phyloP scores from a whole-genome alignment of 2,888 invertebrate genomes.

The Orthosia cruda region DNA sequence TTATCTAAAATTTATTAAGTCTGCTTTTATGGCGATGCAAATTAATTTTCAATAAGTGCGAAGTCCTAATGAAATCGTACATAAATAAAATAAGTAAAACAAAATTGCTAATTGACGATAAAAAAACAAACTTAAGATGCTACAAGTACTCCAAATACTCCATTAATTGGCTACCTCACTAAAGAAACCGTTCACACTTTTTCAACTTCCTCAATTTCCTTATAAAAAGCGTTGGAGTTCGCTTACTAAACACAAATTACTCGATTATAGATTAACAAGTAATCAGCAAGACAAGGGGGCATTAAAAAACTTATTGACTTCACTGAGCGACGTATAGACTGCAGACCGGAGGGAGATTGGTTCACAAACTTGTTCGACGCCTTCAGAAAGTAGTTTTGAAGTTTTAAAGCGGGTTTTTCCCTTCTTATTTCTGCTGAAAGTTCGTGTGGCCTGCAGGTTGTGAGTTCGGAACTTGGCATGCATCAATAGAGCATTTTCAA shows the following conservation, averaged over 20 bases:
- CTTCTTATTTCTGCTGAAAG: constrained; percentile 1
- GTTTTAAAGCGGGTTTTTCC: background rate
- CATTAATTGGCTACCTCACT: constrained; percentile 10
- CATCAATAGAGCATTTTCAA: background rate
- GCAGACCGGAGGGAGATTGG: constrained; percentile 33
- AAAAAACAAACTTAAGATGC: background rate
- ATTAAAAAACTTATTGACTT: constrained; percentile 58
- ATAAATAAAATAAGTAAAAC: background rate
- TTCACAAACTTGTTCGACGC: constrained; percentile 14
- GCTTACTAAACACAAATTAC: constrained; percentile 57
- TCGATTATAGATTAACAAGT: constrained; percentile 55
- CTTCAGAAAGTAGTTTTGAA: constrained; percentile 21
- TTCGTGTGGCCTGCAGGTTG: background rate
- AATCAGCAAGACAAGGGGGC: constrained; percentile 38
- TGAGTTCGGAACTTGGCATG: background rate
- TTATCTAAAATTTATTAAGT: background rate
- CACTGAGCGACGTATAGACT: constrained; percentile 44
- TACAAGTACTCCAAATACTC: background rate
- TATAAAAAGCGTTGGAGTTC: constrained; percentile 26
- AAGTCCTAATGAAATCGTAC: background rate
- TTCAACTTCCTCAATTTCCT: constrained; percentile 30
- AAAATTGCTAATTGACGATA: background rate
- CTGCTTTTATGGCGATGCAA: background rate
- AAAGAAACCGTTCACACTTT: constrained; percentile 27
- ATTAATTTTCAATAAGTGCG: background rate